Percentiles rank a stretch among this genome's conserved stretches.
These are phyloP conservation scores for Epinotia brunnichana DNA, from an alignment of 2,888 invertebrate species.

Conservation along the genomic window DNA sequence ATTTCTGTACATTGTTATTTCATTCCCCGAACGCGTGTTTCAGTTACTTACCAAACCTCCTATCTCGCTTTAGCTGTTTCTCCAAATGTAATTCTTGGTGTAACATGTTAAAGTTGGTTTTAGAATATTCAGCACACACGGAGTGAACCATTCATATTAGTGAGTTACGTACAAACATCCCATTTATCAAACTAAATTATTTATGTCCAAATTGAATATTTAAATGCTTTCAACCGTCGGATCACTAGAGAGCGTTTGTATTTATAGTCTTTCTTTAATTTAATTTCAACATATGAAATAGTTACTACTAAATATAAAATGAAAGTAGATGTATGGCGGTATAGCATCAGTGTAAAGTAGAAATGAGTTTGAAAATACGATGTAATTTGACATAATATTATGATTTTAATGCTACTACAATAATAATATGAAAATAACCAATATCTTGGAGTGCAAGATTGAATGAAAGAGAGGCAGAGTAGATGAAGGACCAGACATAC, in stretches of 20 bases:
- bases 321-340: too few species aligned
- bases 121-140: background rate
- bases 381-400: too few species aligned
- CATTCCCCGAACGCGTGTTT: background rate
- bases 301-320: too few species aligned
- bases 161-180: conserved; percentile 12
- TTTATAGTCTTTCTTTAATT: background rate
- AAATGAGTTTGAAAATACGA: too few species aligned
- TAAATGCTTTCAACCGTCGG: conserved; percentile 6
- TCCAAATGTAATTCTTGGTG: background rate
- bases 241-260: background rate
- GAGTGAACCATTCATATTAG: background rate
- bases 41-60: background rate
- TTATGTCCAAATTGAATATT: conserved; percentile 14
- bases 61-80: background rate
- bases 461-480: too few species aligned
- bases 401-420: too few species aligned
- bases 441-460: too few species aligned
- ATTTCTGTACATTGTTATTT: conserved; percentile 20
- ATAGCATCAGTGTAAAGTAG: too few species aligned
- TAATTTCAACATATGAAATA: background rate
- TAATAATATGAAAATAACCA: too few species aligned
- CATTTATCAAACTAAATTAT: conserved; percentile 16
- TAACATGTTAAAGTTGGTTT: background rate
- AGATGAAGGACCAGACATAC: too few species aligned